Evolutionary conservation across 2,797 vertebrate species (phyloP), one percentile per base, ranked within the genome.

Genomic region (Pygocentrus nattereri): DNA sequence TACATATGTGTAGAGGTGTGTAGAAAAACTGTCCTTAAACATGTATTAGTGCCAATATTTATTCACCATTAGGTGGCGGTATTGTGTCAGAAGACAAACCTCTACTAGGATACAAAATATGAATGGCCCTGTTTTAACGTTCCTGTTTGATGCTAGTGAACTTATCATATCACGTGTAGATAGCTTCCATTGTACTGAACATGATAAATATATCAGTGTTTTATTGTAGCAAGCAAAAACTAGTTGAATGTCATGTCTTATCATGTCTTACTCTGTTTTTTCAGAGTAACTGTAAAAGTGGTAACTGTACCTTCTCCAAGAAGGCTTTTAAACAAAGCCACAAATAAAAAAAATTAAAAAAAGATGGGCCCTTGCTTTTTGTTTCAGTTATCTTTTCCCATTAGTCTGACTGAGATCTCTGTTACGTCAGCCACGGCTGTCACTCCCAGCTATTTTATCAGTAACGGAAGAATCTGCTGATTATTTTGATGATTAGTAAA

Each of bases 21-120:
- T 64, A 31, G 7, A 34, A 34, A n/a, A 21, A 34, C 15, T 62
- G 5, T n/a, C 23, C 16, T 61, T 61, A n/a, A 52, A 31, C 2
- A 30, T 25, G 19, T 49, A 23, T 30, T 47, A 11, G 18, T 73
- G 5, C 25, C n/a, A 4, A 59, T 68, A 5, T 44, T 27, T 81
- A 31, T 67, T 77, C 56, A 81, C 76, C 84, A 80, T 15, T 15
- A 61, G 82, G 69, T 79, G 84, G 74, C 81, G 82, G 62, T 56
- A 77, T 79, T 85, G 76, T 68, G 27, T 56, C n/a, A 77, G 5
- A 38, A 47, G 21, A 79, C 27, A 80, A 16, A 70, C 5, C 61
- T 31, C 8, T 16, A 70, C 56, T 41, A 47, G 0, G 30, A 27
- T 38, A 16, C 30, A 68, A 41, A 69, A 18, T 31, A 11, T 52